Percentiles rank a stretch among this genome's conserved stretches.
Conservation (phyloP, 2,113 vertebrate genomes). For the Calidris pugnax region DNA sequence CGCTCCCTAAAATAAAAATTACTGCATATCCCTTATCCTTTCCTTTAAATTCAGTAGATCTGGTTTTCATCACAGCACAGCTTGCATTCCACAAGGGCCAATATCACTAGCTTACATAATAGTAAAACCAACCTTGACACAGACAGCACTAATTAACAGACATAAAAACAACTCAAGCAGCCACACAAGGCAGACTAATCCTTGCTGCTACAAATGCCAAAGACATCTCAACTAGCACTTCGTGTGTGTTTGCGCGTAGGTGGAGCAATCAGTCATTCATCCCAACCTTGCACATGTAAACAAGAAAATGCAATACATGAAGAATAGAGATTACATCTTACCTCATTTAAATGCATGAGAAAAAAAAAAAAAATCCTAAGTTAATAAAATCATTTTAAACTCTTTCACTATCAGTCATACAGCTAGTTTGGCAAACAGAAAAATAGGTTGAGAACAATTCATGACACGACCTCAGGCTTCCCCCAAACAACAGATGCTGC, state of each 20-base stretch:
- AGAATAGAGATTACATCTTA: not conserved
- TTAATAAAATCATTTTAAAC: not conserved
- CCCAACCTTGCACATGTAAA: not conserved
- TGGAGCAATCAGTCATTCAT: constrained; percentile 33
- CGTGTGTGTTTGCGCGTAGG: not conserved
- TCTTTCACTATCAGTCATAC: not conserved
- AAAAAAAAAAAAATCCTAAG: not conserved
- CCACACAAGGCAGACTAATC: constrained; percentile 37
- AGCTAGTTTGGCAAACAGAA: not conserved
- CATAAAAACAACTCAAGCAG: constrained; percentile 53
- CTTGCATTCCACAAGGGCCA: constrained; percentile 55
- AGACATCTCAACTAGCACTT: constrained; percentile 11
- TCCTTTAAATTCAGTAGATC: not conserved
- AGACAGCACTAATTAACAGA: constrained; percentile 64
- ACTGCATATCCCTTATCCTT: not conserved
- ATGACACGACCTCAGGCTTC: not conserved
- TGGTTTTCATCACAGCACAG: not conserved
- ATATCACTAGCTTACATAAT: constrained; percentile 59
- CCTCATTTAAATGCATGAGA: not conserved
- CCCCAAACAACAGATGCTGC: constrained; percentile 7
- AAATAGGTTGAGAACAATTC: not conserved
- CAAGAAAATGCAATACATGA: not conserved
- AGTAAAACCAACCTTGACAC: constrained; percentile 63
- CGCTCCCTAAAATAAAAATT: not conserved
- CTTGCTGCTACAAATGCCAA: constrained; percentile 49